Base-by-base conservation (phyloP, 2,797 vertebrate genomes). In the Eutrigla gurnardus region DNA sequence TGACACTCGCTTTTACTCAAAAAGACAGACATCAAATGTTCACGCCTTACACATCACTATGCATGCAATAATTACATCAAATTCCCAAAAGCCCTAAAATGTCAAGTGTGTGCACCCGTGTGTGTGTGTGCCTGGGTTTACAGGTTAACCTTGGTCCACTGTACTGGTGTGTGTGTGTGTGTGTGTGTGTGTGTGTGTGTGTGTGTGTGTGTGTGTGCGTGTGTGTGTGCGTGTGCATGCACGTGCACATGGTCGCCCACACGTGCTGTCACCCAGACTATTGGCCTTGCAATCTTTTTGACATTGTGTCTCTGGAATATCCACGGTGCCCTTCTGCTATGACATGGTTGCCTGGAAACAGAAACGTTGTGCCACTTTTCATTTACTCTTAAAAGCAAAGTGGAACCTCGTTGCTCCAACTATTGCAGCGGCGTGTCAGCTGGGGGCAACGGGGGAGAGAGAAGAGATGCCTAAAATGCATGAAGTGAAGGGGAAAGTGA, bases 331-430 rank as follows among this genome's bases (percentile, higher is more conserved):
- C 85, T 75, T 91, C 85, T 91, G 77, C 78, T 43, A 68, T 91
- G 89, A 91, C 90, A 87, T 8, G 53, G 92, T 92, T 91, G 91
- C 92, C 81, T 86, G 81, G 91, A 88, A 89, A 92, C 90, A 79
- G 86, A 80, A 86, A 85, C 37, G 62, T 78, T 80, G 77, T 88
- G 91, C 81, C 90, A 90, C 87, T 90, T 25, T 87, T 88, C 61
- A 81, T 89, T 92, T 87, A 91, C 57, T 75, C 90, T 81, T 74
- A 76, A 77, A 25, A 63, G 75, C 74, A 78, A 86, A 89, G 86
- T 89, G 80, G 74, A 25, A 88, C 82, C 80, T 86, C 73, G 65
- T 64, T 73, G 75, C 67, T 83, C 73, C 80, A 88, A 79, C 88
- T 88, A 88, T 88, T 91, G 87, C 83, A 82, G 71, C 58, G 25